These are phyloP conservation scores for Thamnophis elegans DNA, from an alignment of 2,797 vertebrate species.

Conservation along the genomic window DNA sequence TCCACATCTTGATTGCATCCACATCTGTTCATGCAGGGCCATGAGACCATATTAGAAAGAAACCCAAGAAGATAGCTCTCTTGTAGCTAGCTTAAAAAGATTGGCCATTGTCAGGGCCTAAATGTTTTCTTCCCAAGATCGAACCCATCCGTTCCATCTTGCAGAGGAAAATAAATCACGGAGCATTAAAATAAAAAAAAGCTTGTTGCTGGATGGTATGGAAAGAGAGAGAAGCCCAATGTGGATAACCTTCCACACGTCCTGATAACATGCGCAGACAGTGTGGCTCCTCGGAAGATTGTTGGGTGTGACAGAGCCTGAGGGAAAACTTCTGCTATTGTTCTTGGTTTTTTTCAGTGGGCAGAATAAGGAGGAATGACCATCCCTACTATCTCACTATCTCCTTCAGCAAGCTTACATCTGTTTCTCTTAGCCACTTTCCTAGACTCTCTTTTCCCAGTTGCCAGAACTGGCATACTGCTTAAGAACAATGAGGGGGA, in stretches of 20 bases:
- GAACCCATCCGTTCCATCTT: not conserved
- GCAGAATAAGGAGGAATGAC: not conserved
- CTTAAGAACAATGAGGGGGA: not conserved
- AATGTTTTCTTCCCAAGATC: not conserved
- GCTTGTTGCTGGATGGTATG: not conserved
- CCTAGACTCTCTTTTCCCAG: not conserved
- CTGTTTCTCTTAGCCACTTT: not conserved
- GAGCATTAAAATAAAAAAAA: not conserved
- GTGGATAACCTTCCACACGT: slow-evolving; percentile 3
- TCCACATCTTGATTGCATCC: not conserved
- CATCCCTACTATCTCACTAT: not conserved
- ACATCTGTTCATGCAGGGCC: not conserved
- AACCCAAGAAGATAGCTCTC: not conserved
- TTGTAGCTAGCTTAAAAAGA: not conserved
- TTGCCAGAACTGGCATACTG: not conserved
- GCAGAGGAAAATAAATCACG: not conserved
- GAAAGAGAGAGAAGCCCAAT: slow-evolving; percentile 13
- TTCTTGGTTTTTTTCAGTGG: not conserved
- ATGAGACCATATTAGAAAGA: not conserved
- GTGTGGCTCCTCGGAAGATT: slow-evolving; percentile 8
- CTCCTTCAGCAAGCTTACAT: not conserved
- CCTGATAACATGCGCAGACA: slow-evolving; percentile 18
- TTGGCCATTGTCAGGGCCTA: too few species aligned
- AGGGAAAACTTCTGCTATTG: not conserved
- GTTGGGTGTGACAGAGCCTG: not conserved